Evolutionary conservation across 2,797 vertebrate genomes (phyloP).

Genomic region (Moxostoma hubbsi): DNA sequence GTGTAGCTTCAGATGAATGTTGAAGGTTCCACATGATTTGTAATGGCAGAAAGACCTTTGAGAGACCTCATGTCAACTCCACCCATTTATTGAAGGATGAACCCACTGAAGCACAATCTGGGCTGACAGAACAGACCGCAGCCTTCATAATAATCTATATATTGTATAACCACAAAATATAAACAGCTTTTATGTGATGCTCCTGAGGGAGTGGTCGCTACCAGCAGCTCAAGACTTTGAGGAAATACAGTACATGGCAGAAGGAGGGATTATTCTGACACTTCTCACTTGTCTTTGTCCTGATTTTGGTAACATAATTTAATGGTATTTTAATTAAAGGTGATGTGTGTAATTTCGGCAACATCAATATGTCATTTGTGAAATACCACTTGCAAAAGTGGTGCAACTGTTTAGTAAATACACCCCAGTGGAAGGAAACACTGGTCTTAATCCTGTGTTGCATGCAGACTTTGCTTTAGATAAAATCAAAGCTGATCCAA

Average conservation of each 20-base stretch:
- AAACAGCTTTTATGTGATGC: constrained; percentile 39
- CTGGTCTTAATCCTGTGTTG: neutral
- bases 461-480: neutral
- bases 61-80: constrained; percentile 31
- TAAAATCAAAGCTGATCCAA: neutral
- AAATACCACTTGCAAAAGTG: no score
- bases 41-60: neutral
- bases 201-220: constrained; percentile 16
- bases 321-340: no score
- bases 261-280: neutral
- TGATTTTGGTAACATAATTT: no score
- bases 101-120: constrained; percentile 3
- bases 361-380: no score
- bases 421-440: no score
- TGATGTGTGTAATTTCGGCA: no score
- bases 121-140: constrained; percentile 12
- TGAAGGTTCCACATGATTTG: no score
- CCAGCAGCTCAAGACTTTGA: neutral
- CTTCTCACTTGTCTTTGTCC: neutral
- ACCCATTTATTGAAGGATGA: constrained; percentile 21
- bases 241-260: neutral
- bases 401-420: no score
- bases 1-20: neutral
- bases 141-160: constrained; percentile 40
- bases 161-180: constrained; percentile 23